Conservation (phyloP, 1,140 invertebrate species). For the Ephestia elutella region DNA sequence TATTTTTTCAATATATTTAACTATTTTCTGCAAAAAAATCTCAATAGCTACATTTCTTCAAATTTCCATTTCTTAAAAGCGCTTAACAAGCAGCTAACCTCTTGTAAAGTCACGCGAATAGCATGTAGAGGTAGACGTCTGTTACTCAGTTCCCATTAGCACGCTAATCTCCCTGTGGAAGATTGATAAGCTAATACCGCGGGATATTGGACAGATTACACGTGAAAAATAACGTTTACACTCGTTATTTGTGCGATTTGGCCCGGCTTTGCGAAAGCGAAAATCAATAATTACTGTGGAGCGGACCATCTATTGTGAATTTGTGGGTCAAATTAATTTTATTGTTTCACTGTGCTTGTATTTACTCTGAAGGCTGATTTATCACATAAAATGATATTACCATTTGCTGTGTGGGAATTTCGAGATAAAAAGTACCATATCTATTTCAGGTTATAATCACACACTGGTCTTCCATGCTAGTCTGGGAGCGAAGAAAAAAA, state of each 20-base stretch:
- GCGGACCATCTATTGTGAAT: no score
- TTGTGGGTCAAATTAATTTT: not conserved
- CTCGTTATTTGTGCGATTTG: not conserved
- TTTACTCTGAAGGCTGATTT: no score
- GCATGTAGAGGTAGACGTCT: not conserved
- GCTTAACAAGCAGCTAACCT: not conserved
- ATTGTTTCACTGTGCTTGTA: not conserved
- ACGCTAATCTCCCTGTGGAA: not conserved
- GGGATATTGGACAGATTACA: slow-evolving; percentile 1
- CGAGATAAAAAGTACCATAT: no score
- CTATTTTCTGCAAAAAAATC: no score
- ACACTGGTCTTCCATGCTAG: no score
- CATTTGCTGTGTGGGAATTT: no score
- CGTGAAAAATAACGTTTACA: not conserved
- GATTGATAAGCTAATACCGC: slow-evolving; percentile 2
- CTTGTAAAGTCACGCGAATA: not conserved
- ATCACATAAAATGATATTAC: no score
- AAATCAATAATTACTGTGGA: slow-evolving; percentile 1
- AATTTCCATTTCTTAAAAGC: not conserved
- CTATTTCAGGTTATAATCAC: no score
- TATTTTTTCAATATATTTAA: no score
- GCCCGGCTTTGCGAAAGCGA: not conserved
- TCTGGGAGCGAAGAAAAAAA: no score
- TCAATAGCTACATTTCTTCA: no score
- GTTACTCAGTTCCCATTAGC: not conserved